Conservation (phyloP, 2,888 invertebrate genomes). For the Luperina nickerlii region DNA sequence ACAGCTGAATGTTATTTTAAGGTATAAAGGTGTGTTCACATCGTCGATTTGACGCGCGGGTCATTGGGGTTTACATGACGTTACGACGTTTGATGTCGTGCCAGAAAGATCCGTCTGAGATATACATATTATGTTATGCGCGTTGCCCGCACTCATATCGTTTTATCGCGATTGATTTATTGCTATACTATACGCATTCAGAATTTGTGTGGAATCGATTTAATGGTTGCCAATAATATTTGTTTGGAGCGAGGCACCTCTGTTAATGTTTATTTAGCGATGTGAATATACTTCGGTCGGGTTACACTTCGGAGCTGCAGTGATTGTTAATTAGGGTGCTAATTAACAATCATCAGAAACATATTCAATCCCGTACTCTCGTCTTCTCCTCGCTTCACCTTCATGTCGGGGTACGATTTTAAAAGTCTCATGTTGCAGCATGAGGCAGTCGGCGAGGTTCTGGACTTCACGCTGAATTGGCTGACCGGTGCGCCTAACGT, state of each 20-base stretch:
- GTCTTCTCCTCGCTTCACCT: background rate
- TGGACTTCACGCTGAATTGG: background rate
- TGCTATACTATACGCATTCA: conserved; percentile 41
- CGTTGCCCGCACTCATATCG: conserved; percentile 65
- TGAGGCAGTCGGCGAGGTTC: background rate
- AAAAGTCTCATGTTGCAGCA: background rate
- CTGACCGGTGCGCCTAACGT: background rate
- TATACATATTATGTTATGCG: conserved; percentile 38
- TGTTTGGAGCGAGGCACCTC: conserved; percentile 51
- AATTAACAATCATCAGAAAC: background rate
- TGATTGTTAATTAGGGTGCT: no score
- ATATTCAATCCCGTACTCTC: background rate
- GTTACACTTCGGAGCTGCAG: background rate
- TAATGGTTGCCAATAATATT: conserved; percentile 58
- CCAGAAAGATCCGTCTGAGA: conserved; percentile 66
- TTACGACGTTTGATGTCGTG: conserved; percentile 70
- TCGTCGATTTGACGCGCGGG: conserved; percentile 58
- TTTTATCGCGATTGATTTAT: conserved; percentile 65
- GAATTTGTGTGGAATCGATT: conserved; percentile 52
- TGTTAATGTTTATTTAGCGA: conserved; percentile 33
- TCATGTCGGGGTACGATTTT: background rate
- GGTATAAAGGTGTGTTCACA: conserved; percentile 63
- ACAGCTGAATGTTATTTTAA: conserved; percentile 69
- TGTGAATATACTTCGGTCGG: conserved; percentile 13
- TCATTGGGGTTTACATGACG: conserved; percentile 69